Conservation (phyloP, 2,888 invertebrate species). For the Anagyrus pseudococci region DNA sequence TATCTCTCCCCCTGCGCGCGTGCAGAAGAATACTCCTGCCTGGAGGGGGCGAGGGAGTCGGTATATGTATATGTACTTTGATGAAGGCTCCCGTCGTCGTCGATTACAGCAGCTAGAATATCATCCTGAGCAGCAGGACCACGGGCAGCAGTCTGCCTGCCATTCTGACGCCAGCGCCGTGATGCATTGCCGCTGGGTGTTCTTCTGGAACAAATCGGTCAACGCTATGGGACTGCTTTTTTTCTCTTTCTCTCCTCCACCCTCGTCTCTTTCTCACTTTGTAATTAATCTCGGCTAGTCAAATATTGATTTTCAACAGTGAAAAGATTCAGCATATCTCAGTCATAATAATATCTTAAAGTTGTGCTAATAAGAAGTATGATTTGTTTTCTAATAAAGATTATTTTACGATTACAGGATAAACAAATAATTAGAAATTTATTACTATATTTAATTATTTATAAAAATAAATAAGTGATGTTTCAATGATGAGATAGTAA, state of each 20-base stretch:
- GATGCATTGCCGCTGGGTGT: constrained; percentile 87
- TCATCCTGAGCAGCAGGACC: constrained; percentile 48
- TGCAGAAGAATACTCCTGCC: neutral
- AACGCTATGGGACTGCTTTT: constrained; percentile 28
- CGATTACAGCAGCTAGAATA: constrained; percentile 39
- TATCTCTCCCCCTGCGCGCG: neutral
- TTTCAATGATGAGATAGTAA: too few species aligned
- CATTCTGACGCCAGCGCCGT: constrained; percentile 65
- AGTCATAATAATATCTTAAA: too few species aligned
- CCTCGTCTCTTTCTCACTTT: neutral
- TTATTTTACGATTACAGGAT: too few species aligned
- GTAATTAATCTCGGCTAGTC: too few species aligned
- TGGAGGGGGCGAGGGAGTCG: neutral
- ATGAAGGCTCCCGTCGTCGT: neutral
- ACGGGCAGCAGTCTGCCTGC: constrained; percentile 49
- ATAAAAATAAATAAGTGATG: too few species aligned
- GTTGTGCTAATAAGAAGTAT: too few species aligned
- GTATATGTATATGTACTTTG: neutral
- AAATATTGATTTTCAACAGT: too few species aligned
- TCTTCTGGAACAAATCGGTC: constrained; percentile 71
- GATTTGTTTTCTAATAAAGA: too few species aligned
- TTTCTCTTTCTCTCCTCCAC: neutral
- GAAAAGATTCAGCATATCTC: too few species aligned
- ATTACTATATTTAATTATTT: too few species aligned
- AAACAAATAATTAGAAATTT: too few species aligned